Base-by-base conservation (phyloP, 1,140 invertebrate species). In the Leptestheria dahalacensis region DNA sequence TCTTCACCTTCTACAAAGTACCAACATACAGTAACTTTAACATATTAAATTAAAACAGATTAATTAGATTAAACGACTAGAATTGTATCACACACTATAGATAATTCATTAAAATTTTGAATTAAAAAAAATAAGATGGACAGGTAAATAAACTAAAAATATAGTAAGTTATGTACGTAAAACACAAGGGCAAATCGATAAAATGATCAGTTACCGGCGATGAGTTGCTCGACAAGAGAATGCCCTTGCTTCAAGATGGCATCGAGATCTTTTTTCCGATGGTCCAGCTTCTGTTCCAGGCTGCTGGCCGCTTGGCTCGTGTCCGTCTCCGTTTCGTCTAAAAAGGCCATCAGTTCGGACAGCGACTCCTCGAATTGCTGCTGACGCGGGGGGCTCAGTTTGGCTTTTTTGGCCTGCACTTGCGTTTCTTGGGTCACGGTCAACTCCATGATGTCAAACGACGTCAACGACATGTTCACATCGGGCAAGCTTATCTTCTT, bases 1-100 rank as follows among this genome's bases (percentile, higher is more conserved):
- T 69, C 65, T 62, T 75, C 73, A 54, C 71, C 69, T 0, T 66
- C 65, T 67, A 48, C 10, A 62, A n/a, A n/a, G n/a, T n/a, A n/a
- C n/a, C n/a, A n/a, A n/a, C n/a, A n/a, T n/a, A n/a, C n/a, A n/a
- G n/a, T n/a, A n/a, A n/a, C n/a, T n/a, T n/a, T n/a, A n/a, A n/a
- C n/a, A n/a, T n/a, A n/a, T n/a, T n/a, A n/a, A n/a, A n/a, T n/a
- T n/a, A n/a, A n/a, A n/a, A n/a, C n/a, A n/a, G n/a, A n/a, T n/a
- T n/a, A n/a, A n/a, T n/a, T n/a, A n/a, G n/a, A n/a, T n/a, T n/a
- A n/a, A n/a, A n/a, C n/a, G n/a, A n/a, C n/a, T n/a, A n/a, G n/a
- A n/a, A n/a, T n/a, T n/a, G n/a, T n/a, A n/a, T n/a, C n/a, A n/a
- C n/a, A n/a, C n/a, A n/a, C n/a, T n/a, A n/a, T n/a, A n/a, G n/a